These are phyloP conservation scores for Bombus waltoni DNA, from an alignment of 1,140 invertebrate species.

Conservation along the genomic window DNA sequence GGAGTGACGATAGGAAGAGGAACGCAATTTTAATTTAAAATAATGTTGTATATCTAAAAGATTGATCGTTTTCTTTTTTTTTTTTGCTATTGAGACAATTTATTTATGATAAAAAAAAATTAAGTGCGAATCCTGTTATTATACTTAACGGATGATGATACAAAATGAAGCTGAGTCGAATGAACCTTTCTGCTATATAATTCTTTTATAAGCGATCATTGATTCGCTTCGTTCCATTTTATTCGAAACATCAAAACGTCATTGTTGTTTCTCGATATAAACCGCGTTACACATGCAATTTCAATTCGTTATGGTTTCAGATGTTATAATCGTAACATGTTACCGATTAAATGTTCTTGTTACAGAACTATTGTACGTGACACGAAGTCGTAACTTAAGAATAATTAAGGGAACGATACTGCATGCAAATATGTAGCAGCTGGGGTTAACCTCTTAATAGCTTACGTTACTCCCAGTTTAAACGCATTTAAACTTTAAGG, in stretches of 20 bases:
- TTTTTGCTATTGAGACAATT: not conserved
- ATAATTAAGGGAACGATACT: constrained; percentile 60
- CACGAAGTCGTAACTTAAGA: constrained; percentile 55
- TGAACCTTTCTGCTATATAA: not conserved
- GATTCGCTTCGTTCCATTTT: not conserved
- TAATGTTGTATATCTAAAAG: not conserved
- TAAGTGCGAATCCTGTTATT: not conserved
- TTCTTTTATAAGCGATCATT: not conserved
- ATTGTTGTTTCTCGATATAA: not conserved
- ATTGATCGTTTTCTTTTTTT: not conserved
- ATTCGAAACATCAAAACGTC: not conserved
- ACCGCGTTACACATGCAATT: not conserved
- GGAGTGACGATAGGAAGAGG: not conserved
- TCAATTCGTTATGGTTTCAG: not conserved
- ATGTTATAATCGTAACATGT: constrained; percentile 6
- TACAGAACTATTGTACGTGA: constrained; percentile 27
- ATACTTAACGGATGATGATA: no score
- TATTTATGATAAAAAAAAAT: not conserved
- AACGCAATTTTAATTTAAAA: not conserved
- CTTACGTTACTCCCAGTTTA: constrained; percentile 59
- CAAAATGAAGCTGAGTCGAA: not conserved
- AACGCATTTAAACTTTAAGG: constrained; percentile 45
- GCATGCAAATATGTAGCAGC: constrained; percentile 60
- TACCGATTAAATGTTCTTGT: constrained; percentile 27
- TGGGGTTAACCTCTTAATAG: constrained; percentile 63